Conservation (phyloP, 23 tunicate genomes). For the Halocynthia aurantium region DNA sequence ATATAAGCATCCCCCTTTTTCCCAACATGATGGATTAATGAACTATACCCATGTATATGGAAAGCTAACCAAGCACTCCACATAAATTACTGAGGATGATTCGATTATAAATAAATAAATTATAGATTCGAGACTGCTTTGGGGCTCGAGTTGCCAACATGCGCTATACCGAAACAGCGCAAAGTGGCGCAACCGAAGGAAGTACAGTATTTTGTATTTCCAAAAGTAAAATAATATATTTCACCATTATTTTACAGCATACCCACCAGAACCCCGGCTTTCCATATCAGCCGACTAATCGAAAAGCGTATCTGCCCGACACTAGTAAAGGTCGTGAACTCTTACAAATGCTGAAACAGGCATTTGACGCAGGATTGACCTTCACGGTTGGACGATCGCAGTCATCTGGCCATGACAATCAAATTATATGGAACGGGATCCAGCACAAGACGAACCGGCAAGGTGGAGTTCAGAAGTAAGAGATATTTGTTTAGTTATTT, state of each 20-base stretch:
- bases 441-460: slow-evolving; percentile 14
- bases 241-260: not conserved
- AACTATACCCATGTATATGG: too few relatives aligned
- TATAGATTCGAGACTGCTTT: too few relatives aligned
- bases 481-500: not conserved
- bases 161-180: too few relatives aligned
- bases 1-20: too few relatives aligned
- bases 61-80: too few relatives aligned
- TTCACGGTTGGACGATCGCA: slow-evolving; percentile 25
- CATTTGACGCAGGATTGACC: slow-evolving; percentile 15
- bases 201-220: too few relatives aligned
- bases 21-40: too few relatives aligned
- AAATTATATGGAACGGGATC: slow-evolving; percentile 24
- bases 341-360: not conserved
- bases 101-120: too few relatives aligned
- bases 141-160: too few relatives aligned
- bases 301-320: slow-evolving; percentile 16
- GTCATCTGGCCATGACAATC: slow-evolving; percentile 8
- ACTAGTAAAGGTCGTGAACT: slow-evolving; percentile 12
- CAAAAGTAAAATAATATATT: too few relatives aligned
- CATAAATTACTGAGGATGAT: too few relatives aligned
- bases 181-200: too few relatives aligned
- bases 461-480: slow-evolving; percentile 18
- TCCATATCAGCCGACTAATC: not conserved
- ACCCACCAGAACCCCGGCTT: slow-evolving; percentile 2